Evolutionary conservation across 53 echinoderm and acorn worm genomes (phyloP).

Genomic region (Stichopus horrens): DNA sequence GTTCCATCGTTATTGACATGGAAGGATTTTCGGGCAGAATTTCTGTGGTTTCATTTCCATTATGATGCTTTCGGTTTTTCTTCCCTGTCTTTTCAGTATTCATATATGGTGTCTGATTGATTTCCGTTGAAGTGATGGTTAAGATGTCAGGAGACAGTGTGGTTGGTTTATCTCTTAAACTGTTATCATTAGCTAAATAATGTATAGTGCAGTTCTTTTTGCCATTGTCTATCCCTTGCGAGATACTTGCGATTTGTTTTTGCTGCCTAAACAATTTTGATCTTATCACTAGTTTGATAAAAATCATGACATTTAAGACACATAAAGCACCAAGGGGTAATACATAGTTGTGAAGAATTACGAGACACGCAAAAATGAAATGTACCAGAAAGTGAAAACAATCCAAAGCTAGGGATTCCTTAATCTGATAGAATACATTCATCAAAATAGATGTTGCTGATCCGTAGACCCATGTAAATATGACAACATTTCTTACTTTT

Average conservation of each 20-base stretch:
- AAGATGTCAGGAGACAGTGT: too few relatives aligned
- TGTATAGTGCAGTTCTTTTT: too few relatives aligned
- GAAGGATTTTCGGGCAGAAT: too few relatives aligned
- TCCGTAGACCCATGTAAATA: not conserved
- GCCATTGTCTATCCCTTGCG: too few relatives aligned
- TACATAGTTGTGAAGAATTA: not conserved
- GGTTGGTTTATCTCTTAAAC: too few relatives aligned
- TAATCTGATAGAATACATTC: not conserved
- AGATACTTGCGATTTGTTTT: not conserved
- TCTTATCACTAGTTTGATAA: constrained; percentile 2
- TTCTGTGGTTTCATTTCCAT: too few relatives aligned
- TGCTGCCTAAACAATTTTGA: not conserved
- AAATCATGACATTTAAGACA: not conserved
- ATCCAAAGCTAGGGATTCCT: not conserved
- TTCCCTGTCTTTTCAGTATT: too few relatives aligned
- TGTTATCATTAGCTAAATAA: too few relatives aligned
- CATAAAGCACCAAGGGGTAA: not conserved
- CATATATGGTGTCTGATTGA: too few relatives aligned
- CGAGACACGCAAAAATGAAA: not conserved
- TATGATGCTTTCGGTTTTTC: too few relatives aligned
- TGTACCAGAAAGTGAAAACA: not conserved
- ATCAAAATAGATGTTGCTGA: not conserved
- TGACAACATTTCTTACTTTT: not conserved
- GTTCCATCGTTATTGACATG: too few relatives aligned
- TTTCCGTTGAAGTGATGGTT: too few relatives aligned